Conservation (phyloP, 1,140 invertebrate genomes). For the Drosophila mauritiana region DNA sequence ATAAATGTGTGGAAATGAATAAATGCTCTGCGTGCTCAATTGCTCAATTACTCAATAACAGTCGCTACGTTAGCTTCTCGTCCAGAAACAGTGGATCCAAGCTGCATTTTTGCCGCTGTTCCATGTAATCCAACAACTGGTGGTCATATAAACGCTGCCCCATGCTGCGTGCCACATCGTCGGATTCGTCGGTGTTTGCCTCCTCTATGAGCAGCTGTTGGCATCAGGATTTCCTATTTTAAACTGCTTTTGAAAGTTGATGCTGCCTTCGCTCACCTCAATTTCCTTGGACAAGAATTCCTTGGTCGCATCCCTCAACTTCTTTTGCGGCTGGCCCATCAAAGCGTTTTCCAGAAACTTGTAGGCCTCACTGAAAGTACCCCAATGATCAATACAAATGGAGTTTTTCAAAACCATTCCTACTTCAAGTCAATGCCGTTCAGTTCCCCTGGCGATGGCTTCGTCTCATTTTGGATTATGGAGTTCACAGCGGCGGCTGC, state of each 20-base stretch:
- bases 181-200: conserved; percentile 62
- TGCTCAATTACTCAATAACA: neutral
- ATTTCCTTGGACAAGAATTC: conserved; percentile 61
- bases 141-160: conserved; percentile 15
- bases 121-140: conserved; percentile 29
- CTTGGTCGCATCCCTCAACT: conserved; percentile 35
- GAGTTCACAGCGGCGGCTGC: conserved; percentile 57
- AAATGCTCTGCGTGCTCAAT: neutral
- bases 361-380: conserved; percentile 53
- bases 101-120: conserved; percentile 43
- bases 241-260: neutral
- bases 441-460: conserved; percentile 34
- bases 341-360: conserved; percentile 66
- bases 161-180: conserved; percentile 45
- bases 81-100: conserved; percentile 58
- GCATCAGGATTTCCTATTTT: rapidly evolving
- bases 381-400: neutral
- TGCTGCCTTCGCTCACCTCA: conserved; percentile 26
- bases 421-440: conserved; percentile 61
- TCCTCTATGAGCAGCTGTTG: conserved; percentile 60
- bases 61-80: conserved; percentile 7
- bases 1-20: conserved; percentile 78
- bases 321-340: conserved; percentile 63
- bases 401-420: neutral
- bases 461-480: conserved; percentile 56